Percentiles rank a stretch among this genome's conserved stretches.
These are phyloP conservation scores for Diorhabda elongata DNA, from an alignment of 1,140 invertebrate species.

Conservation along the genomic window DNA sequence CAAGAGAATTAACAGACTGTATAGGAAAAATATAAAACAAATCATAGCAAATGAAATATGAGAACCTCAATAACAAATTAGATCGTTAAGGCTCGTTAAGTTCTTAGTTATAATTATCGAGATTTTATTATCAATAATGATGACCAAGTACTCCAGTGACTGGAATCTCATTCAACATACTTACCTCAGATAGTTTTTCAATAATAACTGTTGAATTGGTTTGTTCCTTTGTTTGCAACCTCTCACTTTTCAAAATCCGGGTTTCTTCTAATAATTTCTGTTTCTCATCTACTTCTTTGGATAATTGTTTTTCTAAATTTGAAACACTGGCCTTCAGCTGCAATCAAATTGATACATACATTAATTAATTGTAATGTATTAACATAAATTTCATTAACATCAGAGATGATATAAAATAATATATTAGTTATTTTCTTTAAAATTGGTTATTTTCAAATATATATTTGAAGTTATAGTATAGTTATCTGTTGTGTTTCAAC, in stretches of 20 bases:
- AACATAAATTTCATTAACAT: too few species aligned
- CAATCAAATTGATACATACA: slow-evolving; percentile 8
- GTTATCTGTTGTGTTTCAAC: too few species aligned
- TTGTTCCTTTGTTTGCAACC: slow-evolving; percentile 3
- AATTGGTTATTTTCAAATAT: too few species aligned
- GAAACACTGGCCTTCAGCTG: slow-evolving; percentile 25
- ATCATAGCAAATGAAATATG: too few species aligned
- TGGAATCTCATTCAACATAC: slow-evolving; percentile 8
- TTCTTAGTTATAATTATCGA: too few species aligned
- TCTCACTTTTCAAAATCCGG: slow-evolving; percentile 6
- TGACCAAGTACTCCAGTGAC: background rate
- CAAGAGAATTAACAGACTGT: slow-evolving; percentile 13
- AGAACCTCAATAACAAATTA: slow-evolving; percentile 9
- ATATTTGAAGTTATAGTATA: too few species aligned
- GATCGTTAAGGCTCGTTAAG: background rate
- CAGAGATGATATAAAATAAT: too few species aligned
- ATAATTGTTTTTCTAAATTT: slow-evolving; percentile 22
- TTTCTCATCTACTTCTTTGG: slow-evolving; percentile 20
- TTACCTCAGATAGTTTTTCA: slow-evolving; percentile 30
- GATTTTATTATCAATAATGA: too few species aligned
- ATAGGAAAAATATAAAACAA: too few species aligned
- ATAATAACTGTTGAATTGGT: slow-evolving; percentile 24
- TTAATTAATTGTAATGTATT: too few species aligned
- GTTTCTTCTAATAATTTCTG: slow-evolving; percentile 17
- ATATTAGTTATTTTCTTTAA: too few species aligned